Conservation (phyloP, 2,797 vertebrate genomes). For the Leptodactylus fallax region DNA sequence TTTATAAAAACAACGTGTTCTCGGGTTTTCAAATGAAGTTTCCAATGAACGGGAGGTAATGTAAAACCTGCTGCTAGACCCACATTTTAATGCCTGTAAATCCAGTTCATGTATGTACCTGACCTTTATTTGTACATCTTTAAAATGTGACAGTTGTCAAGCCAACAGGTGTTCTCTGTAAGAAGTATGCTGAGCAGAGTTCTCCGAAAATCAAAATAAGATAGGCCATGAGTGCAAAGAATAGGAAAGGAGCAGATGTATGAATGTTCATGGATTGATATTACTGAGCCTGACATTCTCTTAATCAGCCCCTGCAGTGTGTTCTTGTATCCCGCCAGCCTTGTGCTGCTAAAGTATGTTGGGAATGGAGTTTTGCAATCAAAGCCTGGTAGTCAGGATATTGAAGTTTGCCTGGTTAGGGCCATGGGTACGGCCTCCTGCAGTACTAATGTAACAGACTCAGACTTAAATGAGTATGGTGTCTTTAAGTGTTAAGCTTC, state of each 20-base stretch:
- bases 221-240: constrained; percentile 47
- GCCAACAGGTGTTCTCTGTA: constrained; percentile 41
- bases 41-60: constrained; percentile 23
- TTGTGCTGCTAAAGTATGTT: constrained; percentile 41
- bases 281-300: constrained; percentile 10
- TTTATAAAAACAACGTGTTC: constrained; percentile 22
- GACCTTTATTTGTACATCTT: constrained; percentile 54
- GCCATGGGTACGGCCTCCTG: constrained; percentile 33
- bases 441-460: constrained; percentile 48
- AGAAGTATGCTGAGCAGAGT: constrained; percentile 46
- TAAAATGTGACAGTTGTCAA: constrained; percentile 43
- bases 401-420: constrained; percentile 58
- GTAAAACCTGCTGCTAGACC: constrained; percentile 34
- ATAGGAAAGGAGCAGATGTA: constrained; percentile 59
- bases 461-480: constrained; percentile 12
- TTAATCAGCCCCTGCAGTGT: constrained; percentile 54
- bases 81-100: constrained; percentile 49
- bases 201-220: constrained; percentile 63
- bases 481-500: constrained; percentile 15
- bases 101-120: constrained; percentile 39
- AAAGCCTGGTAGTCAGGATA: constrained; percentile 46
- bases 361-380: constrained; percentile 56
- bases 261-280: constrained; percentile 63
- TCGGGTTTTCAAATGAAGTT: constrained; percentile 31
- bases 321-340: constrained; percentile 57